Evolutionary conservation across 2,113 vertebrate species (phyloP).

Genomic region (Lophius piscatorius): DNA sequence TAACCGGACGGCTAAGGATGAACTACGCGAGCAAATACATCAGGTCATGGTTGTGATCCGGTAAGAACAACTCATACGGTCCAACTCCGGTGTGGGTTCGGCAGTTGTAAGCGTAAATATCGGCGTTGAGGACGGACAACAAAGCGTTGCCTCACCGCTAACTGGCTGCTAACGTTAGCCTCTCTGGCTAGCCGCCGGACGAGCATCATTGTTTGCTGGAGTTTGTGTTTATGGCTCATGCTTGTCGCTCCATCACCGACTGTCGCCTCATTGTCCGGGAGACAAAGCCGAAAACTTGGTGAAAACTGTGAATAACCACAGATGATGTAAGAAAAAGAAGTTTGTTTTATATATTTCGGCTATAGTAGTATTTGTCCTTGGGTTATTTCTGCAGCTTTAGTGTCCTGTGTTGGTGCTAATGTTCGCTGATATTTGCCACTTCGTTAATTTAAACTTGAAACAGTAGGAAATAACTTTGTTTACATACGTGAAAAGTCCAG

Average conservation of each 20-base stretch:
- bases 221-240: constrained; percentile 75
- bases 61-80: constrained; percentile 54
- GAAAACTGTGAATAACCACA: not conserved
- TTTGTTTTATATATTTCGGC: not conserved
- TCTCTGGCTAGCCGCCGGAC: constrained; percentile 51
- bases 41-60: constrained; percentile 76
- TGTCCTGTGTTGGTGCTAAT: not conserved
- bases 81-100: not conserved
- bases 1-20: constrained; percentile 55
- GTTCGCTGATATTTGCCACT: constrained; percentile 10
- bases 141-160: constrained; percentile 65
- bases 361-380: constrained; percentile 15
- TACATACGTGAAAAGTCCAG: rapidly evolving
- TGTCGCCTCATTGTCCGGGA: constrained; percentile 11
- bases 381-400: constrained; percentile 12
- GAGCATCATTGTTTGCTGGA: constrained; percentile 82
- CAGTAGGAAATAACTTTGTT: not conserved
- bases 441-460: constrained; percentile 13
- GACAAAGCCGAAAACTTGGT: not conserved
- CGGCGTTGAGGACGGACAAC: constrained; percentile 58
- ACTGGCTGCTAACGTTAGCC: constrained; percentile 68
- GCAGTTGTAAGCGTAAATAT: not conserved
- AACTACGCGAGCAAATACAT: constrained; percentile 39
- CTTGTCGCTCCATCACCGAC: constrained; percentile 56
- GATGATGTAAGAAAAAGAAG: not conserved